Base-by-base conservation (phyloP, 92 coral and sea anemone species). In the Phenganax stokvisi region DNA sequence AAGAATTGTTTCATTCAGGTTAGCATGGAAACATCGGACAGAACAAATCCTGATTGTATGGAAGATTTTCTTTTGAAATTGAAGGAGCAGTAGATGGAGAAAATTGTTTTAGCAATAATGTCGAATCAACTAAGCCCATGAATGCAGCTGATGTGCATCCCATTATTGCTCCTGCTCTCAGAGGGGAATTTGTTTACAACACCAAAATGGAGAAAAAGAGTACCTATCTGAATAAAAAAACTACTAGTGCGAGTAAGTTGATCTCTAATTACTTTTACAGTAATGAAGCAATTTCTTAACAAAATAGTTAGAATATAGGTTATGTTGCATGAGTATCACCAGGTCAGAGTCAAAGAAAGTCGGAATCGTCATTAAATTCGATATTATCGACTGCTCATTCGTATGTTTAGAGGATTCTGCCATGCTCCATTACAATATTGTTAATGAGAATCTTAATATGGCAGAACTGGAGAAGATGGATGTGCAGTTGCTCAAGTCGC, bases 151-250 rank as follows among this genome's bases (percentile, higher is more conserved):
- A 75, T 25, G 80, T 75, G n/a, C 80, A 66, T 17, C 80, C 80
- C 10, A 75, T 75, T 7, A 56, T 75, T 0, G 80, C 80, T 57
- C 80, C 80, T 12, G 80, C 80, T 7, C 12, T 75, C 25, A 53
- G 80, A 20, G 80, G 64, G 9, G 63, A 17, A 7, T 11, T 12
- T 1, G 27, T 57, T 75, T 57, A 8, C n/a, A 75, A 75, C n/a
- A 75, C 80, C 4, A 65, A 75, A 37, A 75, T 56, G 80, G 64
- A 75, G 29, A 75, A 75, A 27, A 75, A 75, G 28, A 75, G 80
- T 56, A 56, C 55, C 28, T 75, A 75, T 64, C 80, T 75, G 4
- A 69, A 17, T 69, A 3, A 51, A 69, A 69, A 69, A 30, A 16
- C 9, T 27, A 69, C 2, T 51, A 69, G 65, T 59, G 65, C 52